Evolutionary conservation across 2,888 invertebrate genomes (phyloP), one percentile per base, ranked within the genome.

Genomic region (Eremobia ochroleuca): DNA sequence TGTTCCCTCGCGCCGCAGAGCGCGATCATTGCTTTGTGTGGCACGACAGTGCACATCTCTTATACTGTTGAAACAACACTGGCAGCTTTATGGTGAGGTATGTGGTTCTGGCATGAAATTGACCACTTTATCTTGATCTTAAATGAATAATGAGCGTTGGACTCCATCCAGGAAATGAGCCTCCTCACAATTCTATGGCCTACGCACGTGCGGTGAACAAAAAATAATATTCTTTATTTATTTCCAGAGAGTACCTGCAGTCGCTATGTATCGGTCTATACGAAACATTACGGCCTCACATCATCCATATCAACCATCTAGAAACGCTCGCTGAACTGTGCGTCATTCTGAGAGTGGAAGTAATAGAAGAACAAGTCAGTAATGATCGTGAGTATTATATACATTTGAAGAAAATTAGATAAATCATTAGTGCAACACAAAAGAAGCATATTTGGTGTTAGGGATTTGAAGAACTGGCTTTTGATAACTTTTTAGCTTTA

Each of bases 321-420:
- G 99, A 99, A 97, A 99, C 99, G 0, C 97, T 99, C 40, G 99
- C 99, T 0, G 99, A 99, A 94, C 98, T 99, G 70, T 99, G 99
- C 93, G 98, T 98, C 62, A 99, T 99, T 87, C 95, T 99, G 59
- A 97, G 99, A 82, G 98, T 98, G 73, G 99, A 99, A 96, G 99
- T 99, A 97, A 97, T 99, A 18, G 99, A 99, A 91, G 99, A 99
- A 89, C 98, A 99, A 91, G 98, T 99, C 31, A 98, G 98, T 85
- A 98, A 98, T 88, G 98, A 98, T 92, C 98, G 98, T 98, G 93
- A 97, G 98, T 13, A 69, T 11, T 55, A 52, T 52, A 25, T 25
- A 9, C 25, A 25, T 52, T 9, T 52, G 25, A 11, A 1, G 52
- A 52, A 9, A 52, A 3, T 3, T 46, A 1, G 18, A 46, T 52